A percentile compares a stretch with the other conserved stretches of the same genome.
Evolutionary conservation across 2,113 vertebrate species (phyloP).

Genomic region (Caranx melampygus): DNA sequence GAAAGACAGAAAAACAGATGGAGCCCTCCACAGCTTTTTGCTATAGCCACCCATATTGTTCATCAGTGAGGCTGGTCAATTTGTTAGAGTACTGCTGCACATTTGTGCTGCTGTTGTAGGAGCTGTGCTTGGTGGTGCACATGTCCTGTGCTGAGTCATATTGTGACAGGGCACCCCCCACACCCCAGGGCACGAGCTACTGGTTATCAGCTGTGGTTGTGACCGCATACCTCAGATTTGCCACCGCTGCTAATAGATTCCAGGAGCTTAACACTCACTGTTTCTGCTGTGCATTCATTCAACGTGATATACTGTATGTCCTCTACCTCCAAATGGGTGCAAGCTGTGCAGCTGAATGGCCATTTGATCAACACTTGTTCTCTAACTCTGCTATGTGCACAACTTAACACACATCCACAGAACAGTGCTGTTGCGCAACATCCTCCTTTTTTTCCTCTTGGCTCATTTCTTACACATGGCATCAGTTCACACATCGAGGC

Average conservation of each 20-base stretch:
- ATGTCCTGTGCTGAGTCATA: constrained; percentile 54
- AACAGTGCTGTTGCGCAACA: constrained; percentile 4
- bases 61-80: constrained; percentile 1
- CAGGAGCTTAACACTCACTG: constrained; percentile 29
- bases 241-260: constrained; percentile 49
- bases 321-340: constrained; percentile 14
- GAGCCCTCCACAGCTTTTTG: constrained; percentile 34
- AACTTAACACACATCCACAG: constrained; percentile 20
- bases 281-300: constrained; percentile 10
- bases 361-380: constrained; percentile 71
- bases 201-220: constrained; percentile 59
- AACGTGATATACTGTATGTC: neutral
- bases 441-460: neutral
- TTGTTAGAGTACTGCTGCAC: neutral
- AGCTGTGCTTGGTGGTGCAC: constrained; percentile 23
- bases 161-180: constrained; percentile 11
- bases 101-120: constrained; percentile 20
- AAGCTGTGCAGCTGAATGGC: constrained; percentile 26
- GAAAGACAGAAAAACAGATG: constrained; percentile 53
- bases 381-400: constrained; percentile 29
- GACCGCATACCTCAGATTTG: constrained; percentile 26
- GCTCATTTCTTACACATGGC: constrained; percentile 15
- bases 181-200: constrained; percentile 47
- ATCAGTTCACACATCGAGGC: neutral
- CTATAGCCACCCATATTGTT: constrained; percentile 10